Evolutionary conservation across 2,797 vertebrate species (phyloP).

Genomic region (Pogonophryne albipinna): DNA sequence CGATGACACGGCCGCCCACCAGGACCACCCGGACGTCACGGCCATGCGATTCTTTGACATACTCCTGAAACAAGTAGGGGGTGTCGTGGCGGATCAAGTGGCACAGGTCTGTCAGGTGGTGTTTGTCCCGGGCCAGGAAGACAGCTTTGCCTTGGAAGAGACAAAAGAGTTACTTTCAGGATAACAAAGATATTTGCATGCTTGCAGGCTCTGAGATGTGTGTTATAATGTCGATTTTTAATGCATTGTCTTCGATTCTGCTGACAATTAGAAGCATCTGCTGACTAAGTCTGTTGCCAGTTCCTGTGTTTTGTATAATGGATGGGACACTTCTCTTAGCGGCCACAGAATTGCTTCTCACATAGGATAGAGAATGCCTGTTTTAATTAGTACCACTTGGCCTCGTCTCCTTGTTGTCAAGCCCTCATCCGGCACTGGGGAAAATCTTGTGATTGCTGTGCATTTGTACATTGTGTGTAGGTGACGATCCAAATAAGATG

Average conservation of each 20-base stretch:
- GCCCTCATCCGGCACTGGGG: constrained; percentile 24
- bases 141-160: constrained; percentile 89
- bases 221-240: not conserved
- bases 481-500: constrained; percentile 25
- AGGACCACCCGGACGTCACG: constrained; percentile 92
- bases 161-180: not conserved
- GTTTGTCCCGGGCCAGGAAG: constrained; percentile 93
- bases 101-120: constrained; percentile 92
- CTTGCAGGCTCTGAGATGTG: not conserved
- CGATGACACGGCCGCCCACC: constrained; percentile 91
- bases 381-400: constrained; percentile 76
- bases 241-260: constrained; percentile 17
- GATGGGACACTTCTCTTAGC: constrained; percentile 33
- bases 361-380: constrained; percentile 62
- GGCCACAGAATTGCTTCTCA: constrained; percentile 62
- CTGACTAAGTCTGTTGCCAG: constrained; percentile 48
- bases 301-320: constrained; percentile 40
- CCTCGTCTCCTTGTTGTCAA: constrained; percentile 52
- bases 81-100: constrained; percentile 93
- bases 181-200: not conserved
- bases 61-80: constrained; percentile 94
- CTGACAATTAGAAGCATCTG: constrained; percentile 55
- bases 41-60: constrained; percentile 93
- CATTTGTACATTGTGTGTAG: constrained; percentile 22
- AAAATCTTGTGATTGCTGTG: constrained; percentile 42